A percentile compares a stretch with the other conserved stretches of the same genome.
Conservation (phyloP, 2,888 invertebrate species). For the Sisyra nigra region DNA sequence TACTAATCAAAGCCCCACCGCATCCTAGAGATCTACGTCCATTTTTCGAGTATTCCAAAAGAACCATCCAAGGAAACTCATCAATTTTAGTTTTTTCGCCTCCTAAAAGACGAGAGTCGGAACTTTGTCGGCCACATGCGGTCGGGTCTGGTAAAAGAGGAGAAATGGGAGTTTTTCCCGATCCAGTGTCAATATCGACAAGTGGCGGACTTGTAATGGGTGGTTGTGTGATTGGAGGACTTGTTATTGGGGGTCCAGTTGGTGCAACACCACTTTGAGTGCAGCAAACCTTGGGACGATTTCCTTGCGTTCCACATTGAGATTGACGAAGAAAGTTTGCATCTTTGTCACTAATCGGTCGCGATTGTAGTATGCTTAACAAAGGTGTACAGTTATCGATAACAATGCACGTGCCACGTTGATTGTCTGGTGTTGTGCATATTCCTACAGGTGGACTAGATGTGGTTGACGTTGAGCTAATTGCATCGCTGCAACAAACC, state of each 20-base stretch:
- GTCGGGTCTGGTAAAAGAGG: constrained; percentile 16
- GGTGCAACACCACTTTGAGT: constrained; percentile 10
- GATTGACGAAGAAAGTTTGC: constrained; percentile 30
- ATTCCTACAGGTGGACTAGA: not conserved
- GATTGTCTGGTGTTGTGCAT: constrained; percentile 3
- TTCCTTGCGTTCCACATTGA: constrained; percentile 34
- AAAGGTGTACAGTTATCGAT: constrained; percentile 3
- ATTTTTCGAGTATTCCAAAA: constrained; percentile 29
- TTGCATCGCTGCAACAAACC: constrained; percentile 31
- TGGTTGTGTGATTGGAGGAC: not conserved
- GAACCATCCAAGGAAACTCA: constrained; percentile 37
- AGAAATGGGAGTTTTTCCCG: not conserved
- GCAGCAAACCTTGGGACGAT: constrained; percentile 35
- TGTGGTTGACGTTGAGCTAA: not conserved
- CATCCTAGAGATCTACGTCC: constrained; percentile 22
- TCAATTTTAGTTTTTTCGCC: constrained; percentile 29
- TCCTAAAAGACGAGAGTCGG: constrained; percentile 19
- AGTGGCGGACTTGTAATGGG: constrained; percentile 3
- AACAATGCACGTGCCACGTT: constrained; percentile 4
- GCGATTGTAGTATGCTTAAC: not conserved
- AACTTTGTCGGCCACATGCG: constrained; percentile 20
- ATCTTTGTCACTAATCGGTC: not conserved
- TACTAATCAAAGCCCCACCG: constrained; percentile 35
- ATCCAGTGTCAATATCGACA: not conserved
- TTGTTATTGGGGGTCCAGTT: not conserved